These are phyloP conservation scores for Squalus acanthias DNA, from an alignment of 2,797 vertebrate genomes.

Conservation along the genomic window DNA sequence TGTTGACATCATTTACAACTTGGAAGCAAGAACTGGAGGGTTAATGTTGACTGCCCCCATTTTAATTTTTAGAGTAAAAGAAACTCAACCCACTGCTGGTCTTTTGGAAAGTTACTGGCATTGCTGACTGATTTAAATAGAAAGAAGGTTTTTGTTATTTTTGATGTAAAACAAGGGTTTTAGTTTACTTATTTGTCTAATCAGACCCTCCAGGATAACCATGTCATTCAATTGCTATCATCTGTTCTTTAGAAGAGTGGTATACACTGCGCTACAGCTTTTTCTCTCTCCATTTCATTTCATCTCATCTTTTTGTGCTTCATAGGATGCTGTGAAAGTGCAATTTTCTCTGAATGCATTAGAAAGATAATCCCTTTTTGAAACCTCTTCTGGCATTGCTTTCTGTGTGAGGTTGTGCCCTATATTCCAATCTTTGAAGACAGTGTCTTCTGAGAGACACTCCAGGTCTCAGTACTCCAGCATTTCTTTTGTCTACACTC, in stretches of 20 bases:
- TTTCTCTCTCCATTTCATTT: background rate
- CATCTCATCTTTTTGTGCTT: background rate
- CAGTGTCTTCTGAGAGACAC: background rate
- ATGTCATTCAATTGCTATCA: background rate
- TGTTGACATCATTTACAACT: background rate
- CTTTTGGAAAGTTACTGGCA: background rate
- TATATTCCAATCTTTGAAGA: background rate
- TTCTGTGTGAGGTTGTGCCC: background rate
- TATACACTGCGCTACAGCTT: background rate
- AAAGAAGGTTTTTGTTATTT: background rate
- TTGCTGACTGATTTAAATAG: background rate
- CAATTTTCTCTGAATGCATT: background rate
- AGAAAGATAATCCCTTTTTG: background rate
- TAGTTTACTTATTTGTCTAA: background rate
- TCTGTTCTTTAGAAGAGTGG: background rate
- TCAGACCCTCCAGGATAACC: background rate
- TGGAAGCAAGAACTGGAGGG: background rate
- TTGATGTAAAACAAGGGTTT: background rate
- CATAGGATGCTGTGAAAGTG: background rate
- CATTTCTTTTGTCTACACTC: slow-evolving; percentile 3
- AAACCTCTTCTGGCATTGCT: background rate
- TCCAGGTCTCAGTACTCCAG: background rate
- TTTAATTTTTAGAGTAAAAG: background rate
- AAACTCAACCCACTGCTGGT: background rate
- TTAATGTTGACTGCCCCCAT: background rate